These are phyloP conservation scores for Volucella bombylans DNA, from an alignment of 2,888 invertebrate species.

Conservation along the genomic window DNA sequence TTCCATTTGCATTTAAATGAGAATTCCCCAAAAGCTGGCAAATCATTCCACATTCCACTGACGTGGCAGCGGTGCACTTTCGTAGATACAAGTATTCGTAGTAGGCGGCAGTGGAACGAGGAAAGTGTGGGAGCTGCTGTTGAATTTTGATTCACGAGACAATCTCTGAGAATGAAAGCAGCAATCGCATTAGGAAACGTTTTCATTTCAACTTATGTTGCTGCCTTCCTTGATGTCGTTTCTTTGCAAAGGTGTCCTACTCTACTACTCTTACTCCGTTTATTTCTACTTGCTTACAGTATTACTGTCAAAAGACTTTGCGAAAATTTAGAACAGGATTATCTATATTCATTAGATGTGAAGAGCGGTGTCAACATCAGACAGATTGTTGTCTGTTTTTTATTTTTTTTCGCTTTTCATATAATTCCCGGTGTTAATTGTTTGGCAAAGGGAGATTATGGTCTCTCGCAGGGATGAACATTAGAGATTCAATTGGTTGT, in stretches of 20 bases:
- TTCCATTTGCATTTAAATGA: constrained; percentile 52
- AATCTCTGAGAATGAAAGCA: constrained; percentile 34
- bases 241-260: not conserved
- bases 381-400: constrained; percentile 7
- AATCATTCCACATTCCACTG: constrained; percentile 14
- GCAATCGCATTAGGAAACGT: constrained; percentile 43
- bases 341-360: constrained; percentile 34
- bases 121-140: constrained; percentile 7
- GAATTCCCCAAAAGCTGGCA: constrained; percentile 28
- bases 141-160: constrained; percentile 46
- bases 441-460: constrained; percentile 9
- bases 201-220: constrained; percentile 46
- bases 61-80: too few relatives aligned
- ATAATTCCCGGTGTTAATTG: constrained; percentile 10
- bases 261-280: too few relatives aligned
- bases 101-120: too few relatives aligned
- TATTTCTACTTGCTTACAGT: constrained; percentile 7
- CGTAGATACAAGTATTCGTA: too few relatives aligned
- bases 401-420: constrained; percentile 16
- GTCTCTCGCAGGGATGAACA: constrained; percentile 5
- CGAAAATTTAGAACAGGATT: constrained; percentile 20
- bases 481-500: constrained; percentile 11
- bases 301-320: constrained; percentile 15
- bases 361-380: constrained; percentile 25
- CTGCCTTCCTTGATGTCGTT: constrained; percentile 23